phyloP scores from a whole-genome alignment of 2,797 vertebrate genomes.

The Danio aesculapii region DNA sequence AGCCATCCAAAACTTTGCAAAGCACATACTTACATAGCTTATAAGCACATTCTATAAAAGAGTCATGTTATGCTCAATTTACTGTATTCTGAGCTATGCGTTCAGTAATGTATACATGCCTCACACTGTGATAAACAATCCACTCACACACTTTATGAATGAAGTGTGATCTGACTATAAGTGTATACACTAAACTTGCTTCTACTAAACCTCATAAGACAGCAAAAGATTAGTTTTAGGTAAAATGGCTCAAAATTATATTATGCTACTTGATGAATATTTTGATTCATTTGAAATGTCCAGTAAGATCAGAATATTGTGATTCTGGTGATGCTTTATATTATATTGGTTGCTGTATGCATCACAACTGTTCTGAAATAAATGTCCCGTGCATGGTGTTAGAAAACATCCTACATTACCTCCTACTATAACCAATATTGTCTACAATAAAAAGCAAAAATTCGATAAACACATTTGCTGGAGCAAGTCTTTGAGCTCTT shows the following conservation, averaged over 20 bases:
- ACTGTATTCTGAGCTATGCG: not conserved
- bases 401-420: not conserved
- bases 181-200: not conserved
- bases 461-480: no score
- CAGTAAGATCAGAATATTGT: not conserved
- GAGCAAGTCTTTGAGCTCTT: no score
- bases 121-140: conserved; percentile 4
- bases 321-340: not conserved
- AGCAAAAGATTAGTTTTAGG: not conserved
- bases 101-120: conserved; percentile 10
- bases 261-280: not conserved
- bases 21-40: conserved; percentile 7
- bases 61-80: conserved; percentile 10
- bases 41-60: conserved; percentile 1
- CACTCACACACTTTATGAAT: conserved; percentile 17
- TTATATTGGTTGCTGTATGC: not conserved
- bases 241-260: not conserved
- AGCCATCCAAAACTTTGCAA: conserved; percentile 13
- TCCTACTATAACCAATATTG: no score
- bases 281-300: not conserved
- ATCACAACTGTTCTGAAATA: not conserved
- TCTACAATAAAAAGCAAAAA: no score
- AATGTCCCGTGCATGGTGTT: not conserved
- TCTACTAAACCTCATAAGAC: not conserved
- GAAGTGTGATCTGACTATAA: not conserved